phyloP scores from a whole-genome alignment of 2,888 invertebrate species.

The Sceliomorpha sp. region DNA sequence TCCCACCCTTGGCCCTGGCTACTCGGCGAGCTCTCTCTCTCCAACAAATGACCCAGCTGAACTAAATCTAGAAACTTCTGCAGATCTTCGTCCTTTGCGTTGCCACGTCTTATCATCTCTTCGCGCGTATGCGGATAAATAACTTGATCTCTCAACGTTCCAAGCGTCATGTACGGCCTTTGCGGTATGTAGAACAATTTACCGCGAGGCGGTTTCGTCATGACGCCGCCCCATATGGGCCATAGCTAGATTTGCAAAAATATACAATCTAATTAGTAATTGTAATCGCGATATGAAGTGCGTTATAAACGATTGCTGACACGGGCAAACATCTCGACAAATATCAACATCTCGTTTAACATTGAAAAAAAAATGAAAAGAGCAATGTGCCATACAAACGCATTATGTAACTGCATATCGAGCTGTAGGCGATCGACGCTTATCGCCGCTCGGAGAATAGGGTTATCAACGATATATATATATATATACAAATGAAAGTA shows the following conservation, averaged over 20 bases:
- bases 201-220: slow-evolving; percentile 96
- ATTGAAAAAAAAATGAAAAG: too few relatives aligned
- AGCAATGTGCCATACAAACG: too few relatives aligned
- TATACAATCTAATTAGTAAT: neutral
- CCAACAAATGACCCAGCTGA: slow-evolving; percentile 90
- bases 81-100: slow-evolving; percentile 88
- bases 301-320: too few relatives aligned
- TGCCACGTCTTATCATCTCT: slow-evolving; percentile 90
- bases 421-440: too few relatives aligned
- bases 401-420: too few relatives aligned
- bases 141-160: slow-evolving; percentile 95
- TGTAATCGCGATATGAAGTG: too few relatives aligned
- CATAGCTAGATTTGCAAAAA: slow-evolving; percentile 84
- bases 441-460: too few relatives aligned
- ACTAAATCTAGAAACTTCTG: slow-evolving; percentile 89
- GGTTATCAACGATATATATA: too few relatives aligned
- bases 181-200: slow-evolving; percentile 99
- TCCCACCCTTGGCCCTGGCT: slow-evolving; percentile 87
- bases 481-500: too few relatives aligned
- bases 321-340: too few relatives aligned
- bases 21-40: slow-evolving; percentile 85
- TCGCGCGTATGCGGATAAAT: slow-evolving; percentile 96
- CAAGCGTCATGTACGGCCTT: slow-evolving; percentile 98
- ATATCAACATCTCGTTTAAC: too few relatives aligned
- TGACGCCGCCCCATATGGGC: slow-evolving; percentile 96